Evolutionary conservation across 2,113 vertebrate species (phyloP), one percentile per base, ranked within the genome.

Genomic region (Psophia crepitans): DNA sequence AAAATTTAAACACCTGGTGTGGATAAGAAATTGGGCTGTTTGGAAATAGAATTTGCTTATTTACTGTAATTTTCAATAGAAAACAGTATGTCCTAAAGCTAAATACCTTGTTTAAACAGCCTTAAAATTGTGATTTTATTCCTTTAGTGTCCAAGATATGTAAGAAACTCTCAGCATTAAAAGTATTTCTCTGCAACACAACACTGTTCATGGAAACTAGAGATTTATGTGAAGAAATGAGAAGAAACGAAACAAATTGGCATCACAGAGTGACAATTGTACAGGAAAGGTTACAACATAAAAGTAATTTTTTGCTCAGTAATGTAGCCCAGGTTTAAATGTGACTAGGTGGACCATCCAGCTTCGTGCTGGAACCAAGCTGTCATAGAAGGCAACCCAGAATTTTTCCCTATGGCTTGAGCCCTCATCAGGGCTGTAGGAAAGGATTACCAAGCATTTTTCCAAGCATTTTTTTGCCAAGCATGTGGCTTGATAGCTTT

Each of bases 1-100:
- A 75, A 27, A 4, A 4, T 11, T 16, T 43, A 48, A 65, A 64
- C 2, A 23, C 2, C 1, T 74, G 7, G 0, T 77, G 10, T 46
- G 23, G 16, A 11, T 33, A 68, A 86, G 21, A 70, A 8, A 9
- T 30, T 60, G 24, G 27, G 24, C 3, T 37, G 1, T 46, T 49
- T 54, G 8, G 20, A 61, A 77, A 81, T 7, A 60, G 32, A 90
- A 58, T 54, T 49, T 56, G 2, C 16, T 46, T 74, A 12, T 44
- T 69, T 53, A 41, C 17, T 48, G 19, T 27, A 0, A 43, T 54
- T 77, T 86, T 81, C 32, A 77, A 10, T 4, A 74, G 37, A 57
- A 90, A 90, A 65, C 0, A 28, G 0, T 21, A 33, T 49, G 74
- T 89, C 18, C 4, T 75, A 21, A n/a, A n/a, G n/a, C n/a, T n/a